Conservation (phyloP, 2,797 vertebrate species). For the Geotrypetes seraphini region DNA sequence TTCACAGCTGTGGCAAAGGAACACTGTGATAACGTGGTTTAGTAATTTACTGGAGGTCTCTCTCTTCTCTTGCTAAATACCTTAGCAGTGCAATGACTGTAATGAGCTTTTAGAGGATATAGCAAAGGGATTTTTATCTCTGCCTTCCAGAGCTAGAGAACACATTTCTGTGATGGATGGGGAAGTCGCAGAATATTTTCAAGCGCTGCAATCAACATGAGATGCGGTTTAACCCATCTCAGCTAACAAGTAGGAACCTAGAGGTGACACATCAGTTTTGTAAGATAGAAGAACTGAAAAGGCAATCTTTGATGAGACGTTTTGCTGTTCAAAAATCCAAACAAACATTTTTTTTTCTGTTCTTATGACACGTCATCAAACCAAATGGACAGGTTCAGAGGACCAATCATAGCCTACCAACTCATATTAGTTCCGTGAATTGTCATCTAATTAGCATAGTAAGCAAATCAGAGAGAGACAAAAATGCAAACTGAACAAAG, state of each 20-base stretch:
- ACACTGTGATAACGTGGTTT: background rate
- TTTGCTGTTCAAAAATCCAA: slow-evolving; percentile 9
- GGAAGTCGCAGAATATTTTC: slow-evolving; percentile 33
- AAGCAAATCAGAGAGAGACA: too few relatives aligned
- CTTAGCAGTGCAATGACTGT: slow-evolving; percentile 5
- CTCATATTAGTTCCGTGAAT: too few relatives aligned
- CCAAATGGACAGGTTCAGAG: too few relatives aligned
- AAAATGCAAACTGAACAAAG: too few relatives aligned
- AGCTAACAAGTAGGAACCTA: slow-evolving; percentile 28
- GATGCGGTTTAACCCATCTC: slow-evolving; percentile 35
- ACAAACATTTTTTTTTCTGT: background rate
- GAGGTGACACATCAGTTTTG: slow-evolving; percentile 15
- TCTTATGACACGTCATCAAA: too few relatives aligned
- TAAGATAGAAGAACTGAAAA: background rate
- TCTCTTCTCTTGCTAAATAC: slow-evolving; percentile 8
- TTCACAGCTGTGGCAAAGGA: background rate
- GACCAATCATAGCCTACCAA: too few relatives aligned
- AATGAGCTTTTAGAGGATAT: slow-evolving; percentile 19
- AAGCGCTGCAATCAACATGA: slow-evolving; percentile 19
- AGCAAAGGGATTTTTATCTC: slow-evolving; percentile 40
- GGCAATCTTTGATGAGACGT: slow-evolving; percentile 2
- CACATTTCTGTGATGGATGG: slow-evolving; percentile 23
- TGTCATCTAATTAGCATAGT: too few relatives aligned
- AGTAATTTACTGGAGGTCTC: background rate
- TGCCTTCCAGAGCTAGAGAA: slow-evolving; percentile 15